Conservation (phyloP, 1,140 invertebrate species). For the Papilio polyxenes region DNA sequence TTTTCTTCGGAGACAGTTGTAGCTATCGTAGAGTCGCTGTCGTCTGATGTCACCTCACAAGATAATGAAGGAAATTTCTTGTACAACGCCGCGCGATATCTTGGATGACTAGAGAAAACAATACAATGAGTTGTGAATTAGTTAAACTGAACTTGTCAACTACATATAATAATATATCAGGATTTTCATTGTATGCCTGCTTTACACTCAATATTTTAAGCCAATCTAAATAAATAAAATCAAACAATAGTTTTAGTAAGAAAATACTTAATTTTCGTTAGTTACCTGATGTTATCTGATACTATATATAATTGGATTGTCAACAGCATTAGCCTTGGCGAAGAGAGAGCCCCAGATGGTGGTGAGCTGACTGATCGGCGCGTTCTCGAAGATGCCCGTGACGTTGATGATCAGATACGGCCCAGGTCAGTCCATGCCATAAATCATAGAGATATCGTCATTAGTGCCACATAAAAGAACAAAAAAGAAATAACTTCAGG, state of each 20-base stretch:
- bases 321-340: conserved; percentile 85
- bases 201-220: too few species aligned
- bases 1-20: conserved; percentile 82
- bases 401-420: conserved; percentile 88
- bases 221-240: too few species aligned
- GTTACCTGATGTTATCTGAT: conserved; percentile 82
- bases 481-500: not conserved
- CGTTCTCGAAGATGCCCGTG: conserved; percentile 84
- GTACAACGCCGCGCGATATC: conserved; percentile 83
- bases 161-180: too few species aligned
- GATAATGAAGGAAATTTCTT: conserved; percentile 83
- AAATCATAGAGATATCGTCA: conserved; percentile 88
- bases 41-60: conserved; percentile 79
- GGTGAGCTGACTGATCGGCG: conserved; percentile 83
- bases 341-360: conserved; percentile 87
- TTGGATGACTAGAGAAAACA: conserved; percentile 81
- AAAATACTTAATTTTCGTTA: not conserved
- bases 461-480: conserved; percentile 83
- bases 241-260: too few species aligned
- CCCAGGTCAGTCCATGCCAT: conserved; percentile 89
- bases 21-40: conserved; percentile 80
- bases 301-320: conserved; percentile 86
- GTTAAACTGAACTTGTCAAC: not conserved
- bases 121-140: not conserved
- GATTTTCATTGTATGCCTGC: too few species aligned